Evolutionary conservation across 2,888 invertebrate species (phyloP).

Genomic region (Hemistola chrysoprasaria): DNA sequence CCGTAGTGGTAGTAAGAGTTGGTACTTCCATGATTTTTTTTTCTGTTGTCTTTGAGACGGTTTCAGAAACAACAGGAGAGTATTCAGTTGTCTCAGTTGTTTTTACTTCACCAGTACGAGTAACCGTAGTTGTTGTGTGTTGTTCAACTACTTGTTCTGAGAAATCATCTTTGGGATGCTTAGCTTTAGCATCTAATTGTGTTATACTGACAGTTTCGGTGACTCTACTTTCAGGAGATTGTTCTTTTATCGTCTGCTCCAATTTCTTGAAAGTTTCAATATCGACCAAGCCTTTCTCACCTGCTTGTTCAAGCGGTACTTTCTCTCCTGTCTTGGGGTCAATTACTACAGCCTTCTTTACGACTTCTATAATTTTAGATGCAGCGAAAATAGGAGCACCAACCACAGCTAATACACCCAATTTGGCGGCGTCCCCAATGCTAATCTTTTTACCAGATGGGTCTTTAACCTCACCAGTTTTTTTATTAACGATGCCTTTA

Average conservation of each 20-base stretch:
- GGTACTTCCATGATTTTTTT: conserved; percentile 38
- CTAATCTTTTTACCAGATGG: conserved; percentile 85
- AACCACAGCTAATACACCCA: conserved; percentile 87
- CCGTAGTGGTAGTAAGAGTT: conserved; percentile 25
- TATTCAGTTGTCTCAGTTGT: conserved; percentile 38
- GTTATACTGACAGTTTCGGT: conserved; percentile 18
- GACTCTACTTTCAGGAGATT: conserved; percentile 22
- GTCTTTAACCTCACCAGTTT: conserved; percentile 86
- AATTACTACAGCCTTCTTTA: conserved; percentile 82
- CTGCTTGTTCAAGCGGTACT: conserved; percentile 87
- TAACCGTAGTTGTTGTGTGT: conserved; percentile 12
- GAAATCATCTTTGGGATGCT: conserved; percentile 27
- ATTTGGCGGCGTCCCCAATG: conserved; percentile 88
- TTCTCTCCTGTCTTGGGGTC: conserved; percentile 89
- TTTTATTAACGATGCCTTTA: conserved; percentile 88
- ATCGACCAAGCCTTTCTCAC: conserved; percentile 85
- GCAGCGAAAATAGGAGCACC: conserved; percentile 89
- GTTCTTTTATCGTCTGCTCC: conserved; percentile 34
- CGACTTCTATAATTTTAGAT: conserved; percentile 84
- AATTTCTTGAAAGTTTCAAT: conserved; percentile 53
- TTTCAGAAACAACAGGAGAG: conserved; percentile 41
- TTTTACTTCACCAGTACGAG: conserved; percentile 11
- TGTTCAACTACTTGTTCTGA: conserved; percentile 47
- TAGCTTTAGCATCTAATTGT: conserved; percentile 13
- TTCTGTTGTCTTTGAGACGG: conserved; percentile 31